A percentile compares a stretch with the other conserved stretches of the same genome.
Evolutionary conservation across 2,888 invertebrate species (phyloP).

Genomic region (Endomychus coccineus): DNA sequence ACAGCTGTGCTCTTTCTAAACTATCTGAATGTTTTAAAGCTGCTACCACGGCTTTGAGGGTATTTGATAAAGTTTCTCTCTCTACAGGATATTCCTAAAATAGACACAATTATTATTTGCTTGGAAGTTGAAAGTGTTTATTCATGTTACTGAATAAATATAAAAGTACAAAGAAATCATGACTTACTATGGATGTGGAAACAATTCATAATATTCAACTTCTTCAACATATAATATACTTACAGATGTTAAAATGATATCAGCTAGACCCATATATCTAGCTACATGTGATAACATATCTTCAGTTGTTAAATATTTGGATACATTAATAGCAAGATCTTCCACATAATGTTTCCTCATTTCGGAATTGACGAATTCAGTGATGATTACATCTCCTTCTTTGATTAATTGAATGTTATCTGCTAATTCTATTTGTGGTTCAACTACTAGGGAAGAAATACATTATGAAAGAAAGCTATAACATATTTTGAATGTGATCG

Average conservation of each 20-base stretch:
- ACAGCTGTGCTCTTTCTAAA: constrained; percentile 56
- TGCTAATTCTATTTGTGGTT: constrained; percentile 37
- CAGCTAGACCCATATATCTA: constrained; percentile 69
- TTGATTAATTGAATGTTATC: constrained; percentile 64
- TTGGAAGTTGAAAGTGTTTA: no score
- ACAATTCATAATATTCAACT: no score
- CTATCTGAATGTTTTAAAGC: constrained; percentile 64
- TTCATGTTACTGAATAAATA: no score
- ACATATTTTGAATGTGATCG: neutral
- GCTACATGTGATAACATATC: constrained; percentile 65
- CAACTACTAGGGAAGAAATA: constrained; percentile 5
- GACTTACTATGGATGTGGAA: no score
- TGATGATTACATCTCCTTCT: constrained; percentile 61
- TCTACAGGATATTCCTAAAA: constrained; percentile 65
- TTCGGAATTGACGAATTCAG: constrained; percentile 55
- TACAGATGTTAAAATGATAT: constrained; percentile 72
- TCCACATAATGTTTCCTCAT: constrained; percentile 67
- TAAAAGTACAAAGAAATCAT: no score
- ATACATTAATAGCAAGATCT: constrained; percentile 65
- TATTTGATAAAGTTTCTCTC: constrained; percentile 56
- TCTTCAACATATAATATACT: constrained; percentile 37
- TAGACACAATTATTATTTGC: constrained; percentile 13
- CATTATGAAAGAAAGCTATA: no score
- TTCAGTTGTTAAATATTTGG: constrained; percentile 57
- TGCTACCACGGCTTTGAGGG: constrained; percentile 75